These are phyloP conservation scores for Marisa cornuarietis DNA, from an alignment of 1,140 invertebrate species.

Conservation along the genomic window DNA sequence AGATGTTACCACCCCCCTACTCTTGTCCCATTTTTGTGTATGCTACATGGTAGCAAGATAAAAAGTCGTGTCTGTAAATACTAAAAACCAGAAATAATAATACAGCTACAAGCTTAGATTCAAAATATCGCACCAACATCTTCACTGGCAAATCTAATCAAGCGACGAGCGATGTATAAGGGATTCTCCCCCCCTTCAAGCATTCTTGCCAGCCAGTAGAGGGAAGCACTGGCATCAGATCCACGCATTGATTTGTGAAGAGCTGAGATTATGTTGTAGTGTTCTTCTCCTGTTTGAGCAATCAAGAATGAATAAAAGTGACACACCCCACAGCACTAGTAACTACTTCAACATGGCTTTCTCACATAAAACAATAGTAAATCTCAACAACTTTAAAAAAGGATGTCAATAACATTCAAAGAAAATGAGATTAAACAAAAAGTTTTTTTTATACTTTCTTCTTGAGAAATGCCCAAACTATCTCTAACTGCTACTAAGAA, in stretches of 20 bases:
- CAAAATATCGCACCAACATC: constrained; percentile 70
- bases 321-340: not conserved
- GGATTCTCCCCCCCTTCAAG: constrained; percentile 85
- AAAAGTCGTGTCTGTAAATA: no score
- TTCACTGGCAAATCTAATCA: constrained; percentile 81
- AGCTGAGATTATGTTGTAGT: constrained; percentile 85
- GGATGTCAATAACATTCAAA: not conserved
- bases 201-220: constrained; percentile 87
- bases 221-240: constrained; percentile 80
- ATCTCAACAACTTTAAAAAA: not conserved
- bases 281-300: constrained; percentile 75
- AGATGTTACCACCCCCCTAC: no score
- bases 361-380: not conserved
- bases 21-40: no score
- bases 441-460: not conserved
- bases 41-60: no score
- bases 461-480: no score
- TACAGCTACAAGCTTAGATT: no score
- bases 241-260: constrained; percentile 87
- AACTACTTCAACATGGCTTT: not conserved
- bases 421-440: not conserved
- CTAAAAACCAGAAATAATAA: no score
- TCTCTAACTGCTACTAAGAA: no score
- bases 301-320: not conserved
- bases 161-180: constrained; percentile 80